Conservation (phyloP, 2,113 vertebrate genomes). For the Odocoileus hemionus region DNA sequence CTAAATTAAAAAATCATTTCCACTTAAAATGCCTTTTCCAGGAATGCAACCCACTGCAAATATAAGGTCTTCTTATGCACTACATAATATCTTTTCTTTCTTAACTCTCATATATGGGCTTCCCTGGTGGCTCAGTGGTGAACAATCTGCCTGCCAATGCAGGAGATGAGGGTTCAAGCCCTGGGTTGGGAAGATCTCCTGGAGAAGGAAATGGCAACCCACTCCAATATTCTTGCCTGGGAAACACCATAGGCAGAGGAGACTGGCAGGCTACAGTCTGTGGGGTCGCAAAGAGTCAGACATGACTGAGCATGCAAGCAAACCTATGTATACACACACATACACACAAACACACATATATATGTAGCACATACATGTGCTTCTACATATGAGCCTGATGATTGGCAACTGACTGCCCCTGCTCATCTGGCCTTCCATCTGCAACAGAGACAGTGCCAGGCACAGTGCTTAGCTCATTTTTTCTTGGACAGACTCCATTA, state of each 20-base stretch:
- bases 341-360: neutral
- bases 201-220: neutral
- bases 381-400: neutral
- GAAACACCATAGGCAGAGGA: neutral
- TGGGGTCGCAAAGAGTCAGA: neutral
- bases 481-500: constrained; percentile 51
- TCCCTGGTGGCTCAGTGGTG: neutral
- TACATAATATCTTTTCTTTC: constrained; percentile 3
- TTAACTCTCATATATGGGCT: neutral
- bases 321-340: neutral
- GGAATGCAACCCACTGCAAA: constrained; percentile 1
- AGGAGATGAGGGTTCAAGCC: neutral
- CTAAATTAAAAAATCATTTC: constrained; percentile 40
- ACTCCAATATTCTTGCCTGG: neutral
- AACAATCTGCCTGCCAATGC: neutral
- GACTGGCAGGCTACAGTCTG: neutral
- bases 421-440: constrained; percentile 56
- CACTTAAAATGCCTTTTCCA: constrained; percentile 39
- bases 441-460: constrained; percentile 16
- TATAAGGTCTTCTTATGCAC: neutral
- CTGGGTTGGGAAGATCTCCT: neutral
- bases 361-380: neutral
- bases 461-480: constrained; percentile 39
- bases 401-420: neutral
- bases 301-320: neutral